Conservation (phyloP, 1,140 invertebrate species). For the Gerris buenoi region DNA sequence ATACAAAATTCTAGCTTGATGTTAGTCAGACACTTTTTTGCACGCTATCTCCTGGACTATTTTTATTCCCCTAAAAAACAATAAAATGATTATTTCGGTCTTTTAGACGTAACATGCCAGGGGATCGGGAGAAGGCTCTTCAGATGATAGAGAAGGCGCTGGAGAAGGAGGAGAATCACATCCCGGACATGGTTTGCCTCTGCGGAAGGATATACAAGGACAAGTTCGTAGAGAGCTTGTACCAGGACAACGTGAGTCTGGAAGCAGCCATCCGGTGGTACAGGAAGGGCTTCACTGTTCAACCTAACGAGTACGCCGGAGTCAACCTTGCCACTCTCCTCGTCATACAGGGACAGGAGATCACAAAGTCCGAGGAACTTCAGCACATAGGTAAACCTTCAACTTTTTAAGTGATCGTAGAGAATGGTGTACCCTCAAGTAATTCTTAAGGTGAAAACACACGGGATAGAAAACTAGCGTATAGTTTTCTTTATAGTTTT, state of each 20-base stretch:
- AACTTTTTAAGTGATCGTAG: too few species aligned
- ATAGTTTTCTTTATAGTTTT: too few species aligned
- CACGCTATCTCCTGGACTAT: too few species aligned
- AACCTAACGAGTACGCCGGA: conserved; percentile 97
- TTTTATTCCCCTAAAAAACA: too few species aligned
- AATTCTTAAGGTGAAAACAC: too few species aligned
- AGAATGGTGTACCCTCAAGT: too few species aligned
- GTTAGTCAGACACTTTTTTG: too few species aligned
- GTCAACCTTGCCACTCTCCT: conserved; percentile 96
- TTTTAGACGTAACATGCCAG: conserved; percentile 71
- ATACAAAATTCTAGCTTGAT: too few species aligned
- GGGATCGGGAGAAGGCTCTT: conserved; percentile 86
- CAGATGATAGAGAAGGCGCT: conserved; percentile 79
- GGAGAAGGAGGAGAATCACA: conserved; percentile 82
- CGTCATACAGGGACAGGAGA: conserved; percentile 94
- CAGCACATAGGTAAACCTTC: conserved; percentile 72
- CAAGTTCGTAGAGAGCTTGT: conserved; percentile 91
- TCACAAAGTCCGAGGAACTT: conserved; percentile 76
- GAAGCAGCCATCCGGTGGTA: conserved; percentile 95
- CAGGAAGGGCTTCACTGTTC: conserved; percentile 87
- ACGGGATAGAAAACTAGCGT: too few species aligned
- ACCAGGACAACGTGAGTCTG: conserved; percentile 74
- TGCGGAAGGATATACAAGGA: conserved; percentile 98
- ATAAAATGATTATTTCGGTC: conserved; percentile 3
- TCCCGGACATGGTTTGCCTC: conserved; percentile 93